phyloP scores from a whole-genome alignment of 2,888 invertebrate genomes.

The Hanleya hanleyi region DNA sequence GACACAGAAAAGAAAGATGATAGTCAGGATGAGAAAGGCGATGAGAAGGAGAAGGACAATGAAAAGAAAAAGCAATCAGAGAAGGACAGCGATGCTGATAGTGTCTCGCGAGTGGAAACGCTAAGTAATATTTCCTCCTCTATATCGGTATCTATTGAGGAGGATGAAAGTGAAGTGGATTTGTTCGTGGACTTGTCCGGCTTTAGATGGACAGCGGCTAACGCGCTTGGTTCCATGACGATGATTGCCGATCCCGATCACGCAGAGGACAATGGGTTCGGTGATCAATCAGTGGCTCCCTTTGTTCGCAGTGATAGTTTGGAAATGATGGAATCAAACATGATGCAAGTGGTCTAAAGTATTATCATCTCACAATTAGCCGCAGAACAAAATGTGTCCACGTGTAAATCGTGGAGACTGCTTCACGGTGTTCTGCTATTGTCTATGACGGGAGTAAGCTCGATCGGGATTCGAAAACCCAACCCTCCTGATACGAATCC shows the following conservation, averaged over 20 bases:
- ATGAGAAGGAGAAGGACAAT: neutral
- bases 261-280: neutral
- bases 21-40: neutral
- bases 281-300: too few species aligned
- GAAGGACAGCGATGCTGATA: neutral
- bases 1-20: slow-evolving; percentile 23
- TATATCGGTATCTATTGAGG: neutral
- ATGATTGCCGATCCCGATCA: neutral
- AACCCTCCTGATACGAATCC: too few species aligned
- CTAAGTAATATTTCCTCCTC: neutral
- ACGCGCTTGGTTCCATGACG: neutral
- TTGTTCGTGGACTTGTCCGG: slow-evolving; percentile 8
- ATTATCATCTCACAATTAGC: too few species aligned
- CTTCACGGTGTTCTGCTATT: too few species aligned
- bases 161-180: slow-evolving; percentile 4
- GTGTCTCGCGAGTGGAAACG: neutral
- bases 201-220: neutral
- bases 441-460: too few species aligned
- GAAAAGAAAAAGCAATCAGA: neutral
- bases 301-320: neutral
- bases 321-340: neutral
- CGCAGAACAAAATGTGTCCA: too few species aligned
- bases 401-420: too few species aligned
- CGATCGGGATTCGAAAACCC: too few species aligned
- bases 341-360: too few species aligned